Base-by-base conservation (phyloP, 2,113 vertebrate genomes). In the Trogon melanurus region DNA sequence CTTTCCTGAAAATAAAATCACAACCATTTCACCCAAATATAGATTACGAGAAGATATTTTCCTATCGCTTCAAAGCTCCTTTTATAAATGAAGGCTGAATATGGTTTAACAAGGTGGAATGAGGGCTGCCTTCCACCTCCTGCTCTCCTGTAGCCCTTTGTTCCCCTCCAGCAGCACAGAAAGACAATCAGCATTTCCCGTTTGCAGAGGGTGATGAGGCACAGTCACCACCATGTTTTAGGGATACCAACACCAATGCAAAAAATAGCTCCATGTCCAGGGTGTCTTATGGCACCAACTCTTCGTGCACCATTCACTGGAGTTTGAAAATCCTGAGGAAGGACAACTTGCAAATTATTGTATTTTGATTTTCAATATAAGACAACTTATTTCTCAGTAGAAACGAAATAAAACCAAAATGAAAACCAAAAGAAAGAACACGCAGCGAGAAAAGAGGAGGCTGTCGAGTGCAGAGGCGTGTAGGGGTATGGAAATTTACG, bases 251-350 rank as follows among this genome's bases (percentile, higher is more conserved):
- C 16, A 58, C 15, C 12, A 53, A 10, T 12, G 20, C 36, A 44
- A 32, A 89, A 91, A 73, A 8, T 2, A 78, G 22, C 27, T 84
- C 61, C 14, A 1, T 0, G 4, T 12, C 20, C 65, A 54, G 38
- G 0, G 4, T 3, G 13, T 9, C 29, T 69, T 56, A 57, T 0
- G 3, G 41, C 41, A 47, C 38, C 61, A 82, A 38, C 32, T 45
- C 70, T 11, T 23, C 61, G 11, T 0, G 0, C 21, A 13, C 21
- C 20, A 1, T 27, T 30, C 7, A 1, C 45, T 13, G 5, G 18
- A 83, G 30, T 20, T 60, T 13, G 26, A 51, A 88, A 87, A 79
- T 15, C 48, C 64, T 7, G 32, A 13, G 3, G n/a, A 47, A 48
- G 18, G 67, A 17, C 0, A 2, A 61, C 56, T 76, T n/a, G 54